phyloP scores from a whole-genome alignment of 2,113 vertebrate species.

The Plecotus auritus region DNA sequence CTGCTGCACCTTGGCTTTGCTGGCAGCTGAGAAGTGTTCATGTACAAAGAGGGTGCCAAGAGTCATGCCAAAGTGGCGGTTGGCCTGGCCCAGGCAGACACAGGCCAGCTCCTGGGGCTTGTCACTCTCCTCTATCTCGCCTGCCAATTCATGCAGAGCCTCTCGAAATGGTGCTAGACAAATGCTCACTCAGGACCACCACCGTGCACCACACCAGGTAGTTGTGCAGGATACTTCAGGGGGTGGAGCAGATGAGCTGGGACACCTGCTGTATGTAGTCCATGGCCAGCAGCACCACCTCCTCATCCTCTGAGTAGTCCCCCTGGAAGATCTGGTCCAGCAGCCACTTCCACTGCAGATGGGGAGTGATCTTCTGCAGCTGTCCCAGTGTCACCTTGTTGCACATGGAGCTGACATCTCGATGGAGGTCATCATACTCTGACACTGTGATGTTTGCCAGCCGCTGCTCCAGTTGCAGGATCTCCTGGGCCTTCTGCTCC shows the following conservation, averaged over 20 bases:
- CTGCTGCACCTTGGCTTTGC: slow-evolving; percentile 97
- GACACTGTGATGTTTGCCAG: slow-evolving; percentile 96
- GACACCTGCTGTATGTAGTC: slow-evolving; percentile 97
- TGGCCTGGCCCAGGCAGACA: slow-evolving; percentile 94
- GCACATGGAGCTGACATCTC: slow-evolving; percentile 92
- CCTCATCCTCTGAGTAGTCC: slow-evolving; percentile 93
- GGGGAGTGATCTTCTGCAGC: slow-evolving; percentile 91
- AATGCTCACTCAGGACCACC: slow-evolving; percentile 93
- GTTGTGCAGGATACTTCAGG: slow-evolving; percentile 95
- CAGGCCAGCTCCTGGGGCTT: slow-evolving; percentile 88
- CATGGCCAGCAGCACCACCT: slow-evolving; percentile 92
- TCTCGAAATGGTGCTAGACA: slow-evolving; percentile 94
- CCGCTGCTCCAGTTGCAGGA: slow-evolving; percentile 92
- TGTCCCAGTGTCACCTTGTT: slow-evolving; percentile 93
- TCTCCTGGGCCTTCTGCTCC: slow-evolving; percentile 93
- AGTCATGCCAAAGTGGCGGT: slow-evolving; percentile 98
- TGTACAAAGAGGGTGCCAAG: slow-evolving; percentile 95
- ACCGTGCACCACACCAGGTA: slow-evolving; percentile 99
- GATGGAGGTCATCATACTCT: slow-evolving; percentile 91
- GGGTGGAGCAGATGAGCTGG: slow-evolving; percentile 91
- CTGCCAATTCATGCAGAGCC: slow-evolving; percentile 93
- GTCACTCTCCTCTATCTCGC: slow-evolving; percentile 95
- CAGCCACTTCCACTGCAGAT: slow-evolving; percentile 93
- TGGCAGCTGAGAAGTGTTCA: slow-evolving; percentile 93
- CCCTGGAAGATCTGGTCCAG: slow-evolving; percentile 94